A percentile compares a stretch with the other conserved stretches of the same genome.
phyloP scores from a whole-genome alignment of 2,888 invertebrate species.

The Iselma pallidipennis region DNA sequence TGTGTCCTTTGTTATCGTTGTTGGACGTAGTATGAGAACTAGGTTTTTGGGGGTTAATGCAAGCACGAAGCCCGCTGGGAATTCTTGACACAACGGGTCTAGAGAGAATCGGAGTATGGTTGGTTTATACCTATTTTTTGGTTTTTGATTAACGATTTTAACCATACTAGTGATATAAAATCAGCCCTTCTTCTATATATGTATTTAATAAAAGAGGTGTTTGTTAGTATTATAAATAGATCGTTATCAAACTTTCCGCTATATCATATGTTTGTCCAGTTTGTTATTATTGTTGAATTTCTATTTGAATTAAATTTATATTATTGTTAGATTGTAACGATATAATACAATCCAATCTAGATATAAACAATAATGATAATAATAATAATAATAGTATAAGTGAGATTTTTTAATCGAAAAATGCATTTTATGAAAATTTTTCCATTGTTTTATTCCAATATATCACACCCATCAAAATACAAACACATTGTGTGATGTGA shows the following conservation, averaged over 20 bases:
- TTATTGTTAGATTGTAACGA: neutral
- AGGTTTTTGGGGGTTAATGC: neutral
- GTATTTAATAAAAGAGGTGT: constrained; percentile 11
- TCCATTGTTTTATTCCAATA: neutral
- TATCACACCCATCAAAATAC: neutral
- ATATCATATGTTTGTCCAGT: constrained; percentile 2
- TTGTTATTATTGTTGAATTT: neutral
- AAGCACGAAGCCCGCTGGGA: constrained; percentile 33
- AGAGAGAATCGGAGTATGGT: constrained; percentile 39
- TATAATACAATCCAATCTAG: too few species aligned
- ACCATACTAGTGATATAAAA: constrained; percentile 20
- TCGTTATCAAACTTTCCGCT: constrained; percentile 9
- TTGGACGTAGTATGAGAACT: constrained; percentile 42
- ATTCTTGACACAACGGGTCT: constrained; percentile 24
- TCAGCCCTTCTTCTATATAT: constrained; percentile 12
- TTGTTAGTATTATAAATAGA: constrained; percentile 20
- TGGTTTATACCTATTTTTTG: constrained; percentile 14
- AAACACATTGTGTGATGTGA: neutral
- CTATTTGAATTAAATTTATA: neutral
- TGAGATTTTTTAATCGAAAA: neutral
- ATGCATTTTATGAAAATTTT: neutral
- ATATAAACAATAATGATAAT: too few species aligned
- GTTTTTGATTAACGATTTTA: constrained; percentile 47
- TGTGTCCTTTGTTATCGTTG: constrained; percentile 38
- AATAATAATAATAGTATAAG: neutral